phyloP scores from a whole-genome alignment of 1,140 invertebrate genomes.

The Chlorops oryzae region DNA sequence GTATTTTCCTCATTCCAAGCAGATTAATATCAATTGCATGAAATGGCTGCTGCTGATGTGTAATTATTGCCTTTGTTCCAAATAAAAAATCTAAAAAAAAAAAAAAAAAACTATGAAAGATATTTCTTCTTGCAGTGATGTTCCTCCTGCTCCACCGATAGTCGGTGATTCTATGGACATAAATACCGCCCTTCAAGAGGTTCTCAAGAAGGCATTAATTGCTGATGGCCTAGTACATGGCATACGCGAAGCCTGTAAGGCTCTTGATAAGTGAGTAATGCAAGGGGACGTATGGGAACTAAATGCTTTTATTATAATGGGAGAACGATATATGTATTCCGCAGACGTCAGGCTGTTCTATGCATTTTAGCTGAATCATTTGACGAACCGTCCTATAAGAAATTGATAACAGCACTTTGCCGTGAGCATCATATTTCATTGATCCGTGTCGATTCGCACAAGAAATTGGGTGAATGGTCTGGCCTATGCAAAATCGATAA shows the following conservation, averaged over 20 bases:
- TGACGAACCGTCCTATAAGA: slow-evolving; percentile 95
- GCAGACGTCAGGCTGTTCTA: slow-evolving; percentile 85
- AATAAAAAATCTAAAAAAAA: too few species aligned
- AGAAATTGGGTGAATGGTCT: slow-evolving; percentile 98
- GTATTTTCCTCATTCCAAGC: slow-evolving; percentile 25
- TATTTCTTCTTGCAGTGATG: slow-evolving; percentile 66
- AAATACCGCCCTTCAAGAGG: slow-evolving; percentile 92
- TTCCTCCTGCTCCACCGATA: slow-evolving; percentile 53
- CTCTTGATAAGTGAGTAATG: slow-evolving; percentile 82
- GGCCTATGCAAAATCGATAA: slow-evolving; percentile 99
- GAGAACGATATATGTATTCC: too few species aligned
- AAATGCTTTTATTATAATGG: too few species aligned
- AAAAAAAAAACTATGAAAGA: too few species aligned
- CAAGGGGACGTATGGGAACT: too few species aligned
- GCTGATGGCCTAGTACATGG: slow-evolving; percentile 93
- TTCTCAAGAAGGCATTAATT: slow-evolving; percentile 90
- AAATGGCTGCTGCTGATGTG: slow-evolving; percentile 61
- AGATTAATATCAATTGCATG: slow-evolving; percentile 37
- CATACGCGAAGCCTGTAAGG: slow-evolving; percentile 93
- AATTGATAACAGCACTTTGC: slow-evolving; percentile 96
- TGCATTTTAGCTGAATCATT: slow-evolving; percentile 97
- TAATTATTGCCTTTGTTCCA: slow-evolving; percentile 41
- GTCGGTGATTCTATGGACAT: slow-evolving; percentile 80
- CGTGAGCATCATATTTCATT: slow-evolving; percentile 96
- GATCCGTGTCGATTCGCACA: slow-evolving; percentile 93